Percentiles rank a stretch among this genome's conserved stretches.
Evolutionary conservation across 2,888 invertebrate species (phyloP).

Genomic region (Pseudoips prasinana): DNA sequence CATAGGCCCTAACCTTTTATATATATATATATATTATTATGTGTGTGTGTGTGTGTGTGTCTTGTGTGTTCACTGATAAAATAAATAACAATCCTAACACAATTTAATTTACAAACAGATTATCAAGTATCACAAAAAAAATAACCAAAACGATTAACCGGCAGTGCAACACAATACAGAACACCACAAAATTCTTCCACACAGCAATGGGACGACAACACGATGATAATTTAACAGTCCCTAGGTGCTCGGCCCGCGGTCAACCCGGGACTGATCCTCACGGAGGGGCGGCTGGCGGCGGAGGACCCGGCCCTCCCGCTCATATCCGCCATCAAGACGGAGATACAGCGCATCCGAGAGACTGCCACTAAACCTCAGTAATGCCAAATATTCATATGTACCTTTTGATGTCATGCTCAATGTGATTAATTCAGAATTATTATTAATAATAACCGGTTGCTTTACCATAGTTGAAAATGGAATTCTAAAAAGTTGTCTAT

Average conservation of each 20-base stretch:
- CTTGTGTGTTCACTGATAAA: too few relatives aligned
- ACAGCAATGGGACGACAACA: conserved; percentile 49
- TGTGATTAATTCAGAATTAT: too few relatives aligned
- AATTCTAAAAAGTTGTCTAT: too few relatives aligned
- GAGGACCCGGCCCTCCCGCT: conserved; percentile 91
- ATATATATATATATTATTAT: too few relatives aligned
- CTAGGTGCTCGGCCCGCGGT: conserved; percentile 49
- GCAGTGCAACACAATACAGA: conserved; percentile 1
- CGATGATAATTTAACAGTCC: conserved; percentile 53
- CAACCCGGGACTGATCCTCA: conserved; percentile 70
- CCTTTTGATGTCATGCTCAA: conserved; percentile 25
- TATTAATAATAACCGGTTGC: too few relatives aligned
- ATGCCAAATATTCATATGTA: conserved; percentile 15
- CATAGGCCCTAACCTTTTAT: too few relatives aligned
- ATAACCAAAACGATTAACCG: neutral
- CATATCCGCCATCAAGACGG: conserved; percentile 92
- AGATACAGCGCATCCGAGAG: conserved; percentile 75
- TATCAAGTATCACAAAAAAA: too few relatives aligned
- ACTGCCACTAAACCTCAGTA: conserved; percentile 47
- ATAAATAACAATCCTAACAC: too few relatives aligned
- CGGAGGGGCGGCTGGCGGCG: conserved; percentile 80
- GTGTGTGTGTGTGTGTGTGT: too few relatives aligned
- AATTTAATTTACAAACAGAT: neutral
- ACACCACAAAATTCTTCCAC: conserved; percentile 26
- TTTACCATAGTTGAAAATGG: too few relatives aligned